Evolutionary conservation across 1,140 invertebrate genomes (phyloP).

Genomic region (Lutraria rhynchaena): DNA sequence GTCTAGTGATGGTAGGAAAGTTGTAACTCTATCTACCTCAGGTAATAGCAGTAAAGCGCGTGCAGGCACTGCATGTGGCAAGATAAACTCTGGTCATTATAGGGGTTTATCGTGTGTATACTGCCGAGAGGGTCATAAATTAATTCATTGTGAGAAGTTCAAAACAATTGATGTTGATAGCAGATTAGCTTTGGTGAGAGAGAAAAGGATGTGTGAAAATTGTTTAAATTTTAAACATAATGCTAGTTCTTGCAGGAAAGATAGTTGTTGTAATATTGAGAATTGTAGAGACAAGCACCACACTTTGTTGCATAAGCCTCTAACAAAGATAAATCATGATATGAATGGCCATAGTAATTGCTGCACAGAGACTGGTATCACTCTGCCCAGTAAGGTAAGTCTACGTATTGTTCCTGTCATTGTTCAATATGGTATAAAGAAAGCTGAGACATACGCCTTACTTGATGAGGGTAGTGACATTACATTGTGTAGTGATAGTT

Average conservation of each 20-base stretch:
- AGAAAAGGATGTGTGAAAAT: conserved; percentile 30
- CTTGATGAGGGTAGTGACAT: conserved; percentile 36
- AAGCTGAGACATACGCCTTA: conserved; percentile 24
- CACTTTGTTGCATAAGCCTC: conserved; percentile 5
- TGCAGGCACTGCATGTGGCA: too few relatives aligned
- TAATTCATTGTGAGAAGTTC: conserved; percentile 26
- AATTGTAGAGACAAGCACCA: too few relatives aligned
- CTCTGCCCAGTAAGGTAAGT: too few relatives aligned
- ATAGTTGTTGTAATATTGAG: too few relatives aligned
- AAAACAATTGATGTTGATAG: neutral
- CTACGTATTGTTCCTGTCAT: conserved; percentile 23
- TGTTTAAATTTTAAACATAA: conserved; percentile 40
- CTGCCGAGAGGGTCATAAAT: too few relatives aligned
- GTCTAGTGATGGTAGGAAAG: too few relatives aligned
- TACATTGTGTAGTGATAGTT: conserved; percentile 21
- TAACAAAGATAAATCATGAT: neutral
- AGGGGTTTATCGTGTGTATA: too few relatives aligned
- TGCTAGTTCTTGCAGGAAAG: too few relatives aligned
- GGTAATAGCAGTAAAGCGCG: too few relatives aligned
- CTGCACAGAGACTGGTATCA: too few relatives aligned
- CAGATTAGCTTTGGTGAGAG: conserved; percentile 9
- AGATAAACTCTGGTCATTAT: too few relatives aligned
- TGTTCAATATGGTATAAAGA: neutral
- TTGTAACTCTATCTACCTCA: conserved; percentile 1
- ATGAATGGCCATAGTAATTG: neutral